These are phyloP conservation scores for Rhabdomys dilectus DNA, from an alignment of 2,113 vertebrate genomes.

Conservation along the genomic window DNA sequence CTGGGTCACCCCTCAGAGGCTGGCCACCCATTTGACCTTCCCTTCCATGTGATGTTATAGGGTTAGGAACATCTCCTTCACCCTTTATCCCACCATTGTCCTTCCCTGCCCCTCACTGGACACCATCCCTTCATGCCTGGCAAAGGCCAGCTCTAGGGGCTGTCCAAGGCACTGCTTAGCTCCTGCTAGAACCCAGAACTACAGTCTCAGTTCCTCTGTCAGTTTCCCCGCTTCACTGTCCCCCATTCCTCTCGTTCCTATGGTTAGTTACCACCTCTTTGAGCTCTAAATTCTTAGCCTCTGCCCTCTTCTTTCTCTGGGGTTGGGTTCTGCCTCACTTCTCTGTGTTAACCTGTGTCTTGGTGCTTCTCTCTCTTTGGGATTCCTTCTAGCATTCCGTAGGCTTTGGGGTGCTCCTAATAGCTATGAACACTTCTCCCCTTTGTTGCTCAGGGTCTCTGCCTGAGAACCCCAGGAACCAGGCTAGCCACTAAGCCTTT, in stretches of 20 bases:
- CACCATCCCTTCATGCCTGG: not conserved
- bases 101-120: not conserved
- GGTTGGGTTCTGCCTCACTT: slow-evolving; percentile 55
- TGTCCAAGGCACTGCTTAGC: not conserved
- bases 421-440: not conserved
- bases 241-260: not conserved
- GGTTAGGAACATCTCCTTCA: not conserved
- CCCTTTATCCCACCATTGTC: not conserved
- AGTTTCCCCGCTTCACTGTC: not conserved
- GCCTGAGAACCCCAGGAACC: slow-evolving; percentile 12
- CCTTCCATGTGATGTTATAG: not conserved
- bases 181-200: not conserved
- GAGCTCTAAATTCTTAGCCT: not conserved
- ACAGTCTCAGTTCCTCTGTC: not conserved
- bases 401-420: slow-evolving; percentile 38
- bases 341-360: slow-evolving; percentile 69
- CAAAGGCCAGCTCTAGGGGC: not conserved
- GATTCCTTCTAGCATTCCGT: not conserved
- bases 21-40: not conserved
- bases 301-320: slow-evolving; percentile 45
- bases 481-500: not conserved
- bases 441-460: slow-evolving; percentile 25
- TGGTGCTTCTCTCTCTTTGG: slow-evolving; percentile 61
- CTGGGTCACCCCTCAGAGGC: not conserved
- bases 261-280: not conserved